Evolutionary conservation across 2,797 vertebrate genomes (phyloP), one percentile per base, ranked within the genome.

Genomic region (Coregonus suidteri): DNA sequence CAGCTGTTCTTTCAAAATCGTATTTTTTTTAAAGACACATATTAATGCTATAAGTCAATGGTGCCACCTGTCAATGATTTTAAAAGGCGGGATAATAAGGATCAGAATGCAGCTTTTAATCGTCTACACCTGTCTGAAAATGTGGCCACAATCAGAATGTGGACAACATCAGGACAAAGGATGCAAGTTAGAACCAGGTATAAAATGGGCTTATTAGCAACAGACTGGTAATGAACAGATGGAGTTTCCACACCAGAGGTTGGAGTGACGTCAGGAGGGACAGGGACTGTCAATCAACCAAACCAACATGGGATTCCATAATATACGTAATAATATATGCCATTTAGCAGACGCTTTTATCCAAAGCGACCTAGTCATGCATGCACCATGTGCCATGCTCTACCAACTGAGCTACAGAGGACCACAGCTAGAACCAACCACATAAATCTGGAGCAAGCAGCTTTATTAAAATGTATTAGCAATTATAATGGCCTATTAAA

Each of bases 161-260:
- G 41, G 41, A 47, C 7, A 47, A 47, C 2, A 11, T 47, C 41
- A 47, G 41, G 41, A 47, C 41, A 9, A 47, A 47, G 41, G 7
- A 47, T 47, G 41, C 7, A 47, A 9, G 7, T 47, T 47, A 11
- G 41, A 47, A 47, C 41, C 41, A 47, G 7, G 41, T 47, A 47
- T 47, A 11, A 7, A 9, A 2, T 9, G 41, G 41, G 7, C 41
- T 74, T 54, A 74, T 9, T 18, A 53, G 52, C 20, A 47, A 54
- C 73, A 65, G 73, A 18, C 18, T 25, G 75, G 25, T 54, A 54
- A 77, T 69, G 53, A 80, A 67, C 62, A 77, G 70, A 76, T 72
- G 70, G 59, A n/a, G 15, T 74, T 64, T 62, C n/a, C 14, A 65
- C 74, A 31, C 25, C 47, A 52, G 16, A 67, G 64, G 37, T 47